Conservation (phyloP, 2,888 invertebrate species). For the Flexamia atlantica region DNA sequence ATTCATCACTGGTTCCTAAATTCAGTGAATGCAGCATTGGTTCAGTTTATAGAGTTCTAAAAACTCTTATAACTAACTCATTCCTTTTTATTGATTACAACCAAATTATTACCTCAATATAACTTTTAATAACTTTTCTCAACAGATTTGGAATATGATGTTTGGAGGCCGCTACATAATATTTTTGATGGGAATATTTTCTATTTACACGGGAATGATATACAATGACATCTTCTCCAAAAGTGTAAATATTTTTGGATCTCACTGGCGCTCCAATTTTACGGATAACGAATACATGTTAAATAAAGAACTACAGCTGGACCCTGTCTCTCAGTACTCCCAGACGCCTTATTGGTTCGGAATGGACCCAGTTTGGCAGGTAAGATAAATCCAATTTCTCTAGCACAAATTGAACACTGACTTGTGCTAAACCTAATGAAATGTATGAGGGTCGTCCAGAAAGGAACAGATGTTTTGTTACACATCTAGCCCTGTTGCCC, state of each 20-base stretch:
- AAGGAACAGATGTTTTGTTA: too few species aligned
- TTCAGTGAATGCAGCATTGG: too few species aligned
- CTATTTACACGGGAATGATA: slow-evolving; percentile 86
- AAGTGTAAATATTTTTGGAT: slow-evolving; percentile 85
- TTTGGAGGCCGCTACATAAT: slow-evolving; percentile 89
- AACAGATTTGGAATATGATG: slow-evolving; percentile 85
- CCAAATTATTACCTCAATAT: too few species aligned
- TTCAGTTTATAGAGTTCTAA: too few species aligned
- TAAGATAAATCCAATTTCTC: too few species aligned
- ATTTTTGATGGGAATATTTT: slow-evolving; percentile 87
- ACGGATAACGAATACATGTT: not conserved
- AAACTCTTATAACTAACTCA: too few species aligned
- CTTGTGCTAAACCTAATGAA: too few species aligned
- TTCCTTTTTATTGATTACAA: too few species aligned
- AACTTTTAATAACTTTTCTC: slow-evolving; percentile 65
- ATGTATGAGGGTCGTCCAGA: too few species aligned
- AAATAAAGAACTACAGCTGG: slow-evolving; percentile 73
- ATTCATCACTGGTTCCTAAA: too few species aligned
- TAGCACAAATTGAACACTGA: too few species aligned
- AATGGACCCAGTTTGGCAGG: slow-evolving; percentile 86
- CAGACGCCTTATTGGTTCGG: slow-evolving; percentile 83
- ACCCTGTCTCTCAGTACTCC: slow-evolving; percentile 74
- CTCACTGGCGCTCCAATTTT: slow-evolving; percentile 77
- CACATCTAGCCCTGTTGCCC: too few species aligned
- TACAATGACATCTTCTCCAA: slow-evolving; percentile 91